Base-by-base conservation (phyloP, 2,113 vertebrate genomes). In the Periophthalmodon schlosseri region DNA sequence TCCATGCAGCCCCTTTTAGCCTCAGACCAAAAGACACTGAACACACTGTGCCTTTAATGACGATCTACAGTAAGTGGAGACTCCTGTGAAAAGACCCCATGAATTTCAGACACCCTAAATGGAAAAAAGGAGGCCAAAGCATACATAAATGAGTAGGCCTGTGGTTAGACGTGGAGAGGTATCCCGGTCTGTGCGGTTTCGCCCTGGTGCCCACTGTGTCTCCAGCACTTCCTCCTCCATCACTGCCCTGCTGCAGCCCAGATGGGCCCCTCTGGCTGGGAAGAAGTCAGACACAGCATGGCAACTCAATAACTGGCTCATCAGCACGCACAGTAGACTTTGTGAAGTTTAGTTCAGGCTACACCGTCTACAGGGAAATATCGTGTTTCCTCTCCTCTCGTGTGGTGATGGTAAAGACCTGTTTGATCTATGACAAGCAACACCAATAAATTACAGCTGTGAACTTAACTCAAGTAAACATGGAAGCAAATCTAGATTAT, bases 341-440 rank as follows among this genome's bases (percentile, higher is more conserved):
- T 60, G 34, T 61, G 58, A 85, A 77, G 57, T 57, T 77, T 34
- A 60, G 64, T 74, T 80, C 34, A 60, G 73, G 74, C 70, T 47
- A 49, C 13, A 68, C 54, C 73, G 71, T 77, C 74, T 49, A 57
- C 68, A 63, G 54, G 70, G 67, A 84, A 60, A 73, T 76, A 77
- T 85, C 78, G 77, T 75, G 81, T 77, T 87, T 88, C 84, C 78
- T 21, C 47, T 79, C 50, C 64, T 86, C 87, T 90, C 63, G 82
- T 87, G 84, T 80, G 87, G 77, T 71, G 54, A 56, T 68, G 60
- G 24, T 72, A 68, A 71, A 69, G 65, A 80, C 75, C 46, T 81
- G 74, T 92, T 90, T 91, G 81, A 90, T 90, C 80, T 88, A 72
- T 24, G 80, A 84, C n/a, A 75, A 69, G 64, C 76, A 69, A 50